phyloP scores from a whole-genome alignment of 2,113 vertebrate species.

The Stictonetta naevosa region DNA sequence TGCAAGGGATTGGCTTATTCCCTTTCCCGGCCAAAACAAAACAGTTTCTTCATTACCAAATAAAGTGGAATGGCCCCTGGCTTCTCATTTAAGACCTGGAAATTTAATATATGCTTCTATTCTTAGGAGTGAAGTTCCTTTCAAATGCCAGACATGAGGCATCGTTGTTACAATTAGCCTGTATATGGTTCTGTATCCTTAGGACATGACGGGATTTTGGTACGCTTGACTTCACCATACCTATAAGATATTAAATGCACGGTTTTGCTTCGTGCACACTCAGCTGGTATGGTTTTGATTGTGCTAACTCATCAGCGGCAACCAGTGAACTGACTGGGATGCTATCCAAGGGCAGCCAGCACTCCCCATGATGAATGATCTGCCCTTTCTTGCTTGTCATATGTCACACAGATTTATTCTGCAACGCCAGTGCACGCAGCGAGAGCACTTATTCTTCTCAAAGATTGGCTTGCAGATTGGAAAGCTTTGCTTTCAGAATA shows the following conservation, averaged over 20 bases:
- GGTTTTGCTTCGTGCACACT: constrained; percentile 6
- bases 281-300: constrained; percentile 33
- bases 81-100: constrained; percentile 38
- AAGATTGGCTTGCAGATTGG: not conserved
- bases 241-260: constrained; percentile 35
- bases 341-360: constrained; percentile 37
- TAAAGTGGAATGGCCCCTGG: constrained; percentile 36
- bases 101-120: constrained; percentile 59
- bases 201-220: constrained; percentile 49
- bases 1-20: constrained; percentile 4
- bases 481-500: constrained; percentile 11
- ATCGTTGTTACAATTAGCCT: constrained; percentile 48
- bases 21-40: constrained; percentile 37
- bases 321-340: constrained; percentile 37
- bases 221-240: constrained; percentile 37
- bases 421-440: not conserved
- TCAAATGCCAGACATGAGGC: constrained; percentile 21
- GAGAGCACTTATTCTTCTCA: not conserved
- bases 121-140: constrained; percentile 51
- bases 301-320: constrained; percentile 40
- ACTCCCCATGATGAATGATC: constrained; percentile 54
- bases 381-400: constrained; percentile 58
- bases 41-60: constrained; percentile 40
- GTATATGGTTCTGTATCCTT: constrained; percentile 41
- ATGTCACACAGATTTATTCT: constrained; percentile 17